A percentile compares a stretch with the other conserved stretches of the same genome.
Conservation (phyloP, 2,113 vertebrate genomes). For the Brienomyrus brachyistius region DNA sequence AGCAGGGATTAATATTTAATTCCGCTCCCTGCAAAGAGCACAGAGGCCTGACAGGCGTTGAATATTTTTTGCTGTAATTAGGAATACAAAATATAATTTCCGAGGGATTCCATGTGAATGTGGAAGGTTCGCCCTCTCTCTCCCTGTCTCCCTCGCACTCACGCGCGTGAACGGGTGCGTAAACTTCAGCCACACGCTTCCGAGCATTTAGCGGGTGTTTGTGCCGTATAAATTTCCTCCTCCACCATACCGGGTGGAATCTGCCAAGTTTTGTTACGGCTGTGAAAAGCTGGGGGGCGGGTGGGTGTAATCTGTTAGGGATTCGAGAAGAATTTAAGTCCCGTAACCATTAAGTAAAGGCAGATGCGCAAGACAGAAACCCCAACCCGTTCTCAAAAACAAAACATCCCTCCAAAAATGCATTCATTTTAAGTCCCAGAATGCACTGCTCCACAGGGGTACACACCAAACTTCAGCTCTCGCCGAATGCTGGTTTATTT, state of each 20-base stretch:
- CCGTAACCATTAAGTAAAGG: background rate
- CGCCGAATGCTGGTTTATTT: background rate
- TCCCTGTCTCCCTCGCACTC: background rate
- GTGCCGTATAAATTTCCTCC: background rate
- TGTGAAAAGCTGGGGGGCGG: background rate
- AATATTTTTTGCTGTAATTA: constrained; percentile 29
- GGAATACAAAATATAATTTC: constrained; percentile 27
- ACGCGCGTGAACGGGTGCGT: background rate
- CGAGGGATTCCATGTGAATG: constrained; percentile 2
- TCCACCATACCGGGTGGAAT: background rate
- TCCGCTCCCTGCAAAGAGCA: constrained; percentile 17
- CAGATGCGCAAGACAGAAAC: background rate
- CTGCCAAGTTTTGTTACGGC: background rate
- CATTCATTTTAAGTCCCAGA: background rate
- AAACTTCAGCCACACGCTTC: background rate
- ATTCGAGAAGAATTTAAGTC: background rate
- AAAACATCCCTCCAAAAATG: background rate
- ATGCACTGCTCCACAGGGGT: background rate
- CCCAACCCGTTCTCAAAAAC: background rate
- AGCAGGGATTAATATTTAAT: constrained; percentile 31
- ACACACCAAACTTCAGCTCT: background rate
- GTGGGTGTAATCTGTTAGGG: background rate
- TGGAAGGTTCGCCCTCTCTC: constrained; percentile 14
- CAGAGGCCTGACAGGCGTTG: constrained; percentile 17
- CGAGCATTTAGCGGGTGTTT: background rate